These are phyloP conservation scores for Stomatorhinus walkeri DNA, from an alignment of 2,797 vertebrate genomes.

Conservation along the genomic window DNA sequence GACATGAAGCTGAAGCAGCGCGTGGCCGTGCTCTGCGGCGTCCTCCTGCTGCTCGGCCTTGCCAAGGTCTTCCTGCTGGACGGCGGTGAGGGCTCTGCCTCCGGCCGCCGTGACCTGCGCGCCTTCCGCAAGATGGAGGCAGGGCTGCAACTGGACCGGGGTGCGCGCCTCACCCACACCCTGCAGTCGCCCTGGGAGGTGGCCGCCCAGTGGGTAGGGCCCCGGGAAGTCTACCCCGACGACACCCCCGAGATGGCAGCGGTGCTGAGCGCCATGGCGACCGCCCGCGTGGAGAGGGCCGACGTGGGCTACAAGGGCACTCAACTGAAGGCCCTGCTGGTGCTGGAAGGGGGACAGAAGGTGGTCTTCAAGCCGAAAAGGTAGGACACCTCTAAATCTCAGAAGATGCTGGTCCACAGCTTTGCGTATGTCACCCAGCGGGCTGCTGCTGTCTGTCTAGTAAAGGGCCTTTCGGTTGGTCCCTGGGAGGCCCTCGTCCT, in stretches of 20 bases:
- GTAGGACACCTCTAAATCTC: slow-evolving; percentile 51
- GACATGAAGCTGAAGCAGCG: slow-evolving; percentile 98
- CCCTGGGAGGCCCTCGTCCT: background rate
- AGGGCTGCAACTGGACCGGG: slow-evolving; percentile 70
- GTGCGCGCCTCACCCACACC: slow-evolving; percentile 82
- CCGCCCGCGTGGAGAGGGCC: slow-evolving; percentile 78
- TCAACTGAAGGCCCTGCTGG: slow-evolving; percentile 87
- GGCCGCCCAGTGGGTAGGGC: slow-evolving; percentile 93
- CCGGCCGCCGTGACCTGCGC: slow-evolving; percentile 84
- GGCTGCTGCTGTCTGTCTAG: background rate
- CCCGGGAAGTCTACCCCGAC: slow-evolving; percentile 91
- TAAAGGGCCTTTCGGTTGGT: background rate
- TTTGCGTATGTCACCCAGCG: background rate
- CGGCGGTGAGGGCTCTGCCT: slow-evolving; percentile 83
- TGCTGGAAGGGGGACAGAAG: slow-evolving; percentile 94
- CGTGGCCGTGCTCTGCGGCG: slow-evolving; percentile 83
- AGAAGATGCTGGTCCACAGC: background rate
- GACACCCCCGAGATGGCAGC: slow-evolving; percentile 92
- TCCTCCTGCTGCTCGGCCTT: slow-evolving; percentile 92
- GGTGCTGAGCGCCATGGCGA: slow-evolving; percentile 79
- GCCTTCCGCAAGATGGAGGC: slow-evolving; percentile 89
- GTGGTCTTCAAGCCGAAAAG: slow-evolving; percentile 98
- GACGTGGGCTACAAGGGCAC: slow-evolving; percentile 97
- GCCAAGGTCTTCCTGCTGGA: slow-evolving; percentile 96
- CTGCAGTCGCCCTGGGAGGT: slow-evolving; percentile 97